phyloP scores from a whole-genome alignment of 2,113 vertebrate species.

The Mus musculus region GRCm39 chr1:111251001-111251500 shows the following conservation, averaged over 20 bases:
- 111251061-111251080: background rate
- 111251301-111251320: background rate
- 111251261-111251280: accelerated
- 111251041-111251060: background rate
- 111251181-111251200: background rate
- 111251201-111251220: background rate
- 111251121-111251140: background rate
- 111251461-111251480: background rate
- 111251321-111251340: background rate
- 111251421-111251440: background rate
- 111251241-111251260: background rate
- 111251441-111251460: background rate
- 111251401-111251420: background rate
- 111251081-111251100: background rate
- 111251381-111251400: background rate
- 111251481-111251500: background rate
- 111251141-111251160: background rate
- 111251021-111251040: background rate
- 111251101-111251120: background rate
- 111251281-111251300: background rate
- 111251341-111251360: background rate
- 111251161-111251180: background rate
- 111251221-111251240: background rate
- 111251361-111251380: background rate
- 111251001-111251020: background rate